Evolutionary conservation across 2,113 vertebrate species (phyloP).

Genomic region (Anolis sagrei): DNA sequence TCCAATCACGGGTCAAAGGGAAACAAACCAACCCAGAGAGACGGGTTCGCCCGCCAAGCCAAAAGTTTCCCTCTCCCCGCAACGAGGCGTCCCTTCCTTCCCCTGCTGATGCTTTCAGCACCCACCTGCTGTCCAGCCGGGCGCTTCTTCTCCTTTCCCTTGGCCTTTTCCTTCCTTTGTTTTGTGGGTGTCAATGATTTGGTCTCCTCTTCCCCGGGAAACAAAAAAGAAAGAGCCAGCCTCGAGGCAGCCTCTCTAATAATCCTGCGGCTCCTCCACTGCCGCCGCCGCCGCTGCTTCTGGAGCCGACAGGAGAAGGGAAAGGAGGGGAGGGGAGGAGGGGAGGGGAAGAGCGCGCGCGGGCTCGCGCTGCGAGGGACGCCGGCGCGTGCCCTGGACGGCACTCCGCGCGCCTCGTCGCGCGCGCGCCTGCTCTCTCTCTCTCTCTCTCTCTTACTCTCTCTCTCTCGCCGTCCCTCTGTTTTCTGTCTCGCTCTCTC

Average conservation of each 20-base stretch:
- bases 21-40: too few species aligned
- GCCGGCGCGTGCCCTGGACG: background rate
- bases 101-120: background rate
- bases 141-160: background rate
- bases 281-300: conserved; percentile 24
- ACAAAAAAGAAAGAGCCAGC: background rate
- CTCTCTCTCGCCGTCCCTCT: too few species aligned
- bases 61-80: background rate
- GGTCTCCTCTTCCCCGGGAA: too few species aligned
- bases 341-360: background rate
- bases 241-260: background rate
- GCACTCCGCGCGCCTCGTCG: too few species aligned
- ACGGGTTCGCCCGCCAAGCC: background rate
- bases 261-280: conserved; percentile 34
- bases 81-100: background rate
- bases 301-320: background rate
- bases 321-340: background rate
- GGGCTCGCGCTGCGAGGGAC: background rate
- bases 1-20: too few species aligned
- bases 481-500: background rate
- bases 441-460: too few species aligned
- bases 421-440: too few species aligned
- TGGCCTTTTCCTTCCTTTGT: background rate
- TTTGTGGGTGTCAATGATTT: too few species aligned
- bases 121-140: conserved; percentile 15